These are phyloP conservation scores for Salvelinus namaycush DNA, from an alignment of 2,113 vertebrate genomes.

Conservation along the genomic window DNA sequence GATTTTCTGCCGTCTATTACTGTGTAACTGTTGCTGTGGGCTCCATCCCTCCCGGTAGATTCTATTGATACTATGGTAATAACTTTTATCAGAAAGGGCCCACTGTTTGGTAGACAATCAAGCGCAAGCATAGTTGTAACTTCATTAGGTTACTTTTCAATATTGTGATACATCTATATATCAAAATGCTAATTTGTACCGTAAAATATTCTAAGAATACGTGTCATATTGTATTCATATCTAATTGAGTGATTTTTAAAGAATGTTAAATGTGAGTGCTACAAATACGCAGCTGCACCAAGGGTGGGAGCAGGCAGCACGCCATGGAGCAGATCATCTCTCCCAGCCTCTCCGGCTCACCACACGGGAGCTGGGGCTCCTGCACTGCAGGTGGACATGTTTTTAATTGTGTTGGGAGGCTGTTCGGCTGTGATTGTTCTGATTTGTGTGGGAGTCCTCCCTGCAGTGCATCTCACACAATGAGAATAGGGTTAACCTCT, in stretches of 20 bases:
- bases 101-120: neutral
- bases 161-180: too few relatives aligned
- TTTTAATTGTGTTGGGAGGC: constrained; percentile 20
- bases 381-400: constrained; percentile 4
- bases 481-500: neutral
- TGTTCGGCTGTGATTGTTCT: neutral
- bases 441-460: neutral
- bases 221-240: neutral
- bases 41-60: too few relatives aligned
- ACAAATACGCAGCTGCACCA: neutral
- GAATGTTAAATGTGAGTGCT: neutral
- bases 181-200: too few relatives aligned
- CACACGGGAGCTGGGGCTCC: neutral
- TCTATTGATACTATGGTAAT: too few relatives aligned
- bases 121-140: neutral
- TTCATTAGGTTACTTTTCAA: too few relatives aligned
- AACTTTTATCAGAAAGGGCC: neutral
- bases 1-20: neutral
- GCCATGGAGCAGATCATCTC: neutral
- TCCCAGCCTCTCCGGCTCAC: neutral
- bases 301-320: neutral
- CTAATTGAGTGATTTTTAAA: neutral
- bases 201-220: neutral
- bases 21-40: neutral
- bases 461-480: neutral